Percentiles rank a stretch among this genome's conserved stretches.
Conservation (phyloP, 1,140 invertebrate genomes). For the Drosophila melanica region DNA sequence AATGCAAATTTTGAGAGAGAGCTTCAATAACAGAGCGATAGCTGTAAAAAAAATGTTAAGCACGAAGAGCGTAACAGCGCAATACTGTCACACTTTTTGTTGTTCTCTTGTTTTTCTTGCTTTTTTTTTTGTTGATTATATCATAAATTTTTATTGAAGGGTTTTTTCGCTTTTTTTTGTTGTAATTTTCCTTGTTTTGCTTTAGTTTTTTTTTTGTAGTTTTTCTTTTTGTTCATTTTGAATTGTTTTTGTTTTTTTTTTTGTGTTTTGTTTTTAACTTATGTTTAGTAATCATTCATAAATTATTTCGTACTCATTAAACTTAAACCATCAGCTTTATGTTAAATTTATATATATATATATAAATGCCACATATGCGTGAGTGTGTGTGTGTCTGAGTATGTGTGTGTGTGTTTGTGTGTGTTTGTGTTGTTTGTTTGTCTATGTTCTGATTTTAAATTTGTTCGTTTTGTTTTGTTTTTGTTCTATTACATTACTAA, state of each 20-base stretch:
- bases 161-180: constrained; percentile 73
- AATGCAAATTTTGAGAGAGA: constrained; percentile 17
- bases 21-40: neutral
- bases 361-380: constrained; percentile 76
- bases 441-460: constrained; percentile 23
- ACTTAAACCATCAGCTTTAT: constrained; percentile 73
- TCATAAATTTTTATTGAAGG: constrained; percentile 84
- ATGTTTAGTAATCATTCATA: constrained; percentile 70
- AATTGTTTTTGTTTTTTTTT: constrained; percentile 48
- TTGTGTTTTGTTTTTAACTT: constrained; percentile 39
- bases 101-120: neutral
- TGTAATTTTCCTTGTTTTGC: constrained; percentile 46
- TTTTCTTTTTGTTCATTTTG: constrained; percentile 32
- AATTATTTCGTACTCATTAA: constrained; percentile 77
- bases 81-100: neutral
- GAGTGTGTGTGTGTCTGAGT: constrained; percentile 32
- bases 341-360: constrained; percentile 65
- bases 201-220: constrained; percentile 40
- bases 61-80: neutral
- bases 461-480: constrained; percentile 31
- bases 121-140: constrained; percentile 83
- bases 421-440: constrained; percentile 46
- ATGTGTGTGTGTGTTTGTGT: constrained; percentile 39
- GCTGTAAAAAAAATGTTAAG: neutral
- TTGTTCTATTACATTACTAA: constrained; percentile 39